These are phyloP conservation scores for Drosophila repleta DNA, from an alignment of 1,140 invertebrate genomes.

Conservation along the genomic window DNA sequence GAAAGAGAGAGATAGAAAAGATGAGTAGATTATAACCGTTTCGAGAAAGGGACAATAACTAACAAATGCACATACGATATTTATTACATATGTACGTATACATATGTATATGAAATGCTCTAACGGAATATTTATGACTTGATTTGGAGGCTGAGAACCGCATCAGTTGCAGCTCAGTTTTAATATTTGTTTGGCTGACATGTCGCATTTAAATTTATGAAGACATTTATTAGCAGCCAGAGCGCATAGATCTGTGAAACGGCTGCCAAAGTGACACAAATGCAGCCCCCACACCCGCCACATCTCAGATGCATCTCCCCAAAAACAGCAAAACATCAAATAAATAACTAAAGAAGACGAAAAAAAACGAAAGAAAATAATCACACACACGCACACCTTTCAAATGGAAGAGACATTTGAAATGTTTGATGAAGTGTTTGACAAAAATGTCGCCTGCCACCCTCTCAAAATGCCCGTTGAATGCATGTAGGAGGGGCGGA, in stretches of 20 bases:
- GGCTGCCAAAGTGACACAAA: slow-evolving; percentile 67
- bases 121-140: slow-evolving; percentile 67
- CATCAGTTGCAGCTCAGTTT: slow-evolving; percentile 19
- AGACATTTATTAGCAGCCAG: slow-evolving; percentile 75
- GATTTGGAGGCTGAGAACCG: slow-evolving; percentile 35
- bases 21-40: background rate
- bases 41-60: slow-evolving; percentile 23
- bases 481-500: slow-evolving; percentile 7
- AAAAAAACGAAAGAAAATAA: slow-evolving; percentile 10
- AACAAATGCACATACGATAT: slow-evolving; percentile 38
- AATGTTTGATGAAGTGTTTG: slow-evolving; percentile 78
- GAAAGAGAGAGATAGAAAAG: background rate
- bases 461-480: slow-evolving; percentile 27
- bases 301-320: slow-evolving; percentile 29
- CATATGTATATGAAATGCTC: slow-evolving; percentile 59
- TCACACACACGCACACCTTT: slow-evolving; percentile 42
- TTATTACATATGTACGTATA: too few relatives aligned
- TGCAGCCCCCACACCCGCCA: slow-evolving; percentile 27
- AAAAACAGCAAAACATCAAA: slow-evolving; percentile 50
- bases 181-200: slow-evolving; percentile 47
- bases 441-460: slow-evolving; percentile 68
- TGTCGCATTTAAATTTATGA: slow-evolving; percentile 68
- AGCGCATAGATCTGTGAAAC: slow-evolving; percentile 72
- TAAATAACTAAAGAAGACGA: slow-evolving; percentile 42
- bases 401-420: slow-evolving; percentile 43